phyloP scores from a whole-genome alignment of 2,888 invertebrate species.

The Dynastes grantii region DNA sequence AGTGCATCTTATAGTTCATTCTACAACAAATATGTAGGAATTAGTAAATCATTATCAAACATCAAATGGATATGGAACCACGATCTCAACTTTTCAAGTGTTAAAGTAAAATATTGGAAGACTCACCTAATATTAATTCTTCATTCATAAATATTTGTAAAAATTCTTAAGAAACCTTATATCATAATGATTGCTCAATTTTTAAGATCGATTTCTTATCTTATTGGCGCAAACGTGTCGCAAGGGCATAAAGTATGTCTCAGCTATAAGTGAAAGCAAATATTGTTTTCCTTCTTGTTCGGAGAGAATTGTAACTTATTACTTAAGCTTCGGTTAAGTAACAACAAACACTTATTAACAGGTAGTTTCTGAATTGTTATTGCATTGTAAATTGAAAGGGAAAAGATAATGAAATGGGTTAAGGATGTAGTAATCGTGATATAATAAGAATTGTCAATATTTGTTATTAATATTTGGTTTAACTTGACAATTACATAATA shows the following conservation, averaged over 20 bases:
- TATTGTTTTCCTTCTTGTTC: conserved; percentile 7
- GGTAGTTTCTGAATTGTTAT: conserved; percentile 1
- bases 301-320: not conserved
- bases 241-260: conserved; percentile 19
- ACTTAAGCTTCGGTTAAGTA: not conserved
- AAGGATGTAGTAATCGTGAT: conserved; percentile 24
- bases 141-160: not conserved
- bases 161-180: not conserved
- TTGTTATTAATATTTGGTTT: not conserved
- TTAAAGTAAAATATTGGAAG: not conserved
- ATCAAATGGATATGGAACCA: too few relatives aligned
- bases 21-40: too few relatives aligned
- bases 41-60: too few relatives aligned
- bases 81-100: too few relatives aligned
- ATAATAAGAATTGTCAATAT: conserved; percentile 3
- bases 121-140: not conserved
- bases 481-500: not conserved
- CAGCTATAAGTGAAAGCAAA: conserved; percentile 29
- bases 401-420: conserved; percentile 20
- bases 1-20: too few relatives aligned
- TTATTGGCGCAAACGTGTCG: not conserved
- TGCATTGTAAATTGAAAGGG: not conserved
- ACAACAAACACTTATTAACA: not conserved
- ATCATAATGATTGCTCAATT: not conserved
- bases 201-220: conserved; percentile 12